Evolutionary conservation across 53 echinoderm and acorn worm genomes (phyloP).

Genomic region (Echinometra lucunter): DNA sequence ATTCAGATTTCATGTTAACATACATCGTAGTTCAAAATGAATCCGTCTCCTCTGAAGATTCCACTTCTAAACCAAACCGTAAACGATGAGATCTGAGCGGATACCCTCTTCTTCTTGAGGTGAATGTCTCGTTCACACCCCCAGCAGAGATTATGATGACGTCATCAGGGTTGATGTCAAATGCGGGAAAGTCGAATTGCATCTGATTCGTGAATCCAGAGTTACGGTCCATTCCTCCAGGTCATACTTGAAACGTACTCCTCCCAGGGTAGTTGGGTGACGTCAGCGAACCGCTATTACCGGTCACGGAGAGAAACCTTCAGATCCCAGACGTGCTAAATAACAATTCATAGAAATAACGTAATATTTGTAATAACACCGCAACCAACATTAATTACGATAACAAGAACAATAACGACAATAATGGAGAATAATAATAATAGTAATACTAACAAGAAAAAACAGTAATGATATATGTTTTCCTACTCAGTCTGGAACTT

Average conservation of each 20-base stretch:
- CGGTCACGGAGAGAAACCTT: constrained; percentile 30
- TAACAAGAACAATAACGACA: too few species aligned
- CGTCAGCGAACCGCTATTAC: constrained; percentile 19
- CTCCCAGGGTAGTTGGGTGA: constrained; percentile 9
- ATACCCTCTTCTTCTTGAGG: constrained; percentile 2
- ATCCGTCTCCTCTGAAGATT: background rate
- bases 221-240: constrained; percentile 44
- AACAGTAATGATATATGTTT: too few species aligned
- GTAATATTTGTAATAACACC: too few species aligned
- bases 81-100: constrained; percentile 9
- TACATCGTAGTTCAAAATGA: constrained; percentile 47
- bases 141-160: background rate
- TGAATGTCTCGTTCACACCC: constrained; percentile 40
- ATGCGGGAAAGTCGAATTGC: constrained; percentile 7
- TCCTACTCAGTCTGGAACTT: too few species aligned
- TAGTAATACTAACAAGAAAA: too few species aligned
- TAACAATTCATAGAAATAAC: background rate
- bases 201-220: background rate
- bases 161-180: background rate
- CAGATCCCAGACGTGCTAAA: constrained; percentile 39
- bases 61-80: background rate
- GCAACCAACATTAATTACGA: too few species aligned
- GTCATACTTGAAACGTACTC: background rate
- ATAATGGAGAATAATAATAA: too few species aligned
- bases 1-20: background rate